These are phyloP conservation scores for Scarus forsteni DNA, from an alignment of 2,797 vertebrate genomes.

Conservation along the genomic window DNA sequence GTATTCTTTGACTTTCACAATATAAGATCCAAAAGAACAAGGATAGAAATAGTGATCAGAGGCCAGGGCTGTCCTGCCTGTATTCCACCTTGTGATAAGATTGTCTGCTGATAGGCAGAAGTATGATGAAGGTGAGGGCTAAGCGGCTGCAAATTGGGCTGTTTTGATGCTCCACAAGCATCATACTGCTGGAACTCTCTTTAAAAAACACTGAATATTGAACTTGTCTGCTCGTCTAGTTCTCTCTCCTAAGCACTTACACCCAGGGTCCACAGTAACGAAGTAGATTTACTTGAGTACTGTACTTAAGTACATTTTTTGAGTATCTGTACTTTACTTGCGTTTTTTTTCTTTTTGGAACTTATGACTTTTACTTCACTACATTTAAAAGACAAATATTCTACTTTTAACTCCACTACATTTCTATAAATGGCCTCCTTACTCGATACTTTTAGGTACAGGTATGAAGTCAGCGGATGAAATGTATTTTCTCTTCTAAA, in stretches of 20 bases:
- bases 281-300: too few species aligned
- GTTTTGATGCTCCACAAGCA: slow-evolving; percentile 56
- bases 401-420: too few species aligned
- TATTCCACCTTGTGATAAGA: slow-evolving; percentile 59
- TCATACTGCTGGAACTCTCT: slow-evolving; percentile 55
- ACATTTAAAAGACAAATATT: too few species aligned
- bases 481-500: too few species aligned
- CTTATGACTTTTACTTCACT: too few species aligned
- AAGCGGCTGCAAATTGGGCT: slow-evolving; percentile 54
- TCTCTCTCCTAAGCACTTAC: slow-evolving; percentile 8
- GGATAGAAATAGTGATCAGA: slow-evolving; percentile 42
- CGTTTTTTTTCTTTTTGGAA: too few species aligned
- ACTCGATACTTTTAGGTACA: too few species aligned
- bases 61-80: slow-evolving; percentile 47
- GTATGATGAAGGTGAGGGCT: slow-evolving; percentile 54
- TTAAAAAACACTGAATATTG: slow-evolving; percentile 47
- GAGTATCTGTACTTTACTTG: too few species aligned
- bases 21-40: slow-evolving; percentile 38
- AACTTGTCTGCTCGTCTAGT: slow-evolving; percentile 29
- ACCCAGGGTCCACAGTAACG: too few species aligned
- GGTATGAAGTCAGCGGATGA: too few species aligned
- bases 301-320: too few species aligned
- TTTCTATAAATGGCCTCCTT: too few species aligned
- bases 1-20: slow-evolving; percentile 15
- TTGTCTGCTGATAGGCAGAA: slow-evolving; percentile 66